Base-by-base conservation (phyloP, 2,113 vertebrate species). In the Hippocampus comes region DNA sequence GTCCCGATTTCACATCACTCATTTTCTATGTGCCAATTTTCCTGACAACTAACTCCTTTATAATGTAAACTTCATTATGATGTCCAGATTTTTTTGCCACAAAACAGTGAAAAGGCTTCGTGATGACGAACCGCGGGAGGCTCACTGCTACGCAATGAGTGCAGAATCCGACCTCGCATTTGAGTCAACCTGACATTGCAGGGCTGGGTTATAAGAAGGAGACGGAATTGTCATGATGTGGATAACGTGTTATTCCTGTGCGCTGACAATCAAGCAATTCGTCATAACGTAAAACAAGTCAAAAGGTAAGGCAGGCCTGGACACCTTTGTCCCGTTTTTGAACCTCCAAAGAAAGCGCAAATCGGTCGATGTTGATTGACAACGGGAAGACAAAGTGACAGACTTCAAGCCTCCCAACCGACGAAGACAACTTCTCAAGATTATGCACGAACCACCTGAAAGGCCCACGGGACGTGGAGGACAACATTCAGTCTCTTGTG, bases 381-480 rank as follows among this genome's bases (percentile, higher is more conserved):
- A 53, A 49, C 30, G 55, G 23, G 66, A 17, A 23, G n/a, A 27
- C 7, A 46, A 43, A 42, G 53, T n/a, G 21, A n/a, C 34, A 56
- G 6, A 43, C 8, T 8, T 61, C 59, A 34, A 34, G 17, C 18
- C 15, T 61, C 18, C 3, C n/a, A 12, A 21, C 9, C 11, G 2
- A 23, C 10, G 10, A n/a, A 42, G 38, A 42, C 11, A 64, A 12
- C 21, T 64, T 56, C 1, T 67, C 63, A 15, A 41, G 76, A 78
- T 81, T 80, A 79, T 86, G 80, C 75, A 84, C 14, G 68, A 73
- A 74, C 27, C 66, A 70, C 57, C 74, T 72, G 25, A 78, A 83
- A 79, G 48, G 21, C 34, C 51, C 48, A 18, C 21, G n/a, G 49
- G 77, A 83, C 64, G 71, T 73, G 77, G 72, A 86, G 74, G 76